phyloP scores from a whole-genome alignment of 2,113 vertebrate genomes.

The Prinia subflava region DNA sequence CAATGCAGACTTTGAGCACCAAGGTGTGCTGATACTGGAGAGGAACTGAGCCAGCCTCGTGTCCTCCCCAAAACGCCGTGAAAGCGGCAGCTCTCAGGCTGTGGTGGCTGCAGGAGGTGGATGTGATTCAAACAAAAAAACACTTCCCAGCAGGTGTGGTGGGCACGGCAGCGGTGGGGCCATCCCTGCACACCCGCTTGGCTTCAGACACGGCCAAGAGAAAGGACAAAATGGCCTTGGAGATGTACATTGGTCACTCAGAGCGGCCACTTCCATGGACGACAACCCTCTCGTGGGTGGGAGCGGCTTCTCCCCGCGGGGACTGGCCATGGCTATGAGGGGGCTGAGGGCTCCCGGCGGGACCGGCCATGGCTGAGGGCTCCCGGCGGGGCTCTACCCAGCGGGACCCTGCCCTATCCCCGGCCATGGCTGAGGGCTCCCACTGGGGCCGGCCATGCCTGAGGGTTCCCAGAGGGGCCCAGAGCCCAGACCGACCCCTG shows the following conservation, averaged over 20 bases:
- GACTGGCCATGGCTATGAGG: accelerated
- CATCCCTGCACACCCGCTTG: not conserved
- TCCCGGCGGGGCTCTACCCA: accelerated
- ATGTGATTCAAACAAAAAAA: accelerated
- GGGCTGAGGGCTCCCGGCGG: not conserved
- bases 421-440: not conserved
- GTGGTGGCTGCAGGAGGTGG: accelerated
- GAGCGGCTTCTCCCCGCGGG: not conserved
- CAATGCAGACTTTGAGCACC: not conserved
- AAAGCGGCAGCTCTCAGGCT: accelerated
- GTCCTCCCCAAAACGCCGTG: accelerated
- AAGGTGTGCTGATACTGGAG: too few relatives aligned
- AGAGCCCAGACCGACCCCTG: not conserved
- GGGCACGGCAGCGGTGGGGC: accelerated
- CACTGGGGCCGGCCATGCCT: accelerated
- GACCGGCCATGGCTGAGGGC: not conserved
- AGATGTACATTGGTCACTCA: accelerated
- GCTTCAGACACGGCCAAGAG: not conserved
- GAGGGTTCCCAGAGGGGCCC: too few relatives aligned
- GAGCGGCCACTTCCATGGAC: accelerated
- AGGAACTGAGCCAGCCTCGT: accelerated
- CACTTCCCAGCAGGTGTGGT: accelerated
- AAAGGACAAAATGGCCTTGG: accelerated
- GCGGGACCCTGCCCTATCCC: too few relatives aligned
- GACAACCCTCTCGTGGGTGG: accelerated